Base-by-base conservation (phyloP, 2,113 vertebrate genomes). In the Panthera leo region DNA sequence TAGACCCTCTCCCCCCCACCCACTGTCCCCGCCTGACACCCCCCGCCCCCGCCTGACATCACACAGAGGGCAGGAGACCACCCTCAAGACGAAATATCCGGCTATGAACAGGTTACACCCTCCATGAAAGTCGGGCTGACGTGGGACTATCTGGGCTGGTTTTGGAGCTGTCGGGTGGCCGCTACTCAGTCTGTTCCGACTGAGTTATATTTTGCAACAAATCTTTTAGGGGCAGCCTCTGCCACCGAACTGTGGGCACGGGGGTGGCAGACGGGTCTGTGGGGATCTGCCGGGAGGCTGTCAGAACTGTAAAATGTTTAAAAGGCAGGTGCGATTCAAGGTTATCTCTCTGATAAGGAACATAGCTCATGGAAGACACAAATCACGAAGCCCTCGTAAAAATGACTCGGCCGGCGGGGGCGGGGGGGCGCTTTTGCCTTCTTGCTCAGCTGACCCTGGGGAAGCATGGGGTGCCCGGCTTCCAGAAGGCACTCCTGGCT, bases 191-290 rank as follows among this genome's bases (percentile, higher is more conserved):
- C 31, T 4, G 76, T 58, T 78, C 31, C 6, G 70, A 27, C 12
- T 1, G 25, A 39, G 0, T 7, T 3, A 0, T 15, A 21, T 27
- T 11, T 36, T 10, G 13, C 2, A 9, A 21, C 55, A 13, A 11
- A 36, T 29, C 12, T 27, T 27, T 36, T 0, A 29, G 88, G 55
- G 85, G 18, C 65, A 79, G 45, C 0, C 16, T 48, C 53, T 68
- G 34, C 53, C 79, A 48, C 79, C 5, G 42, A 53, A 42, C 27
- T 48, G 5, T 51, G 58, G 31, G 27, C 36, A 34, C 15, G 36
- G 65, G 75, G 63, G 8, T 18, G 70, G 15, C 34, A 68, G 31
- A 34, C 16, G 39, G 83, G 78, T 53, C 0, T 39, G 25, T 10
- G 58, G 83, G 78, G 63, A 48, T 36, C 63, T 36, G 29, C 34